phyloP scores from a whole-genome alignment of 2,888 invertebrate species.

The Eugnorisma glareosa region DNA sequence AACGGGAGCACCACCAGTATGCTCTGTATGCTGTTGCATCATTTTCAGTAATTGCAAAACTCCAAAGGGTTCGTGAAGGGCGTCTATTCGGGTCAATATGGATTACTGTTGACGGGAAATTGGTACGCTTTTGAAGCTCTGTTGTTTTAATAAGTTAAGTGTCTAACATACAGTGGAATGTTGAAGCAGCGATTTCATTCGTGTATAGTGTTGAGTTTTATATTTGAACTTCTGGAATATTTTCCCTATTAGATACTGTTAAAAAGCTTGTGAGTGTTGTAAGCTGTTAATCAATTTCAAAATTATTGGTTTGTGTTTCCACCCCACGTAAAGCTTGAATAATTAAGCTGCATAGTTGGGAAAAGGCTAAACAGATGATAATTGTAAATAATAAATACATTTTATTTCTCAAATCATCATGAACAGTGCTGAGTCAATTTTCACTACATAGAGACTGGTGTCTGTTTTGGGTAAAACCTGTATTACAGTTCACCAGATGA shows the following conservation, averaged over 20 bases:
- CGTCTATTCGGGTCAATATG: slow-evolving; percentile 50
- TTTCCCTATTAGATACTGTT: too few relatives aligned
- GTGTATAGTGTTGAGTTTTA: background rate
- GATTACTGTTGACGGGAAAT: slow-evolving; percentile 32
- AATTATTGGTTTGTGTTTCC: background rate
- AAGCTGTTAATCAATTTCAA: background rate
- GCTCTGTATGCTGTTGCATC: slow-evolving; percentile 43
- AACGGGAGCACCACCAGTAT: slow-evolving; percentile 31
- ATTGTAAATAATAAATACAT: too few relatives aligned
- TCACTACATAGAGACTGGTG: too few relatives aligned
- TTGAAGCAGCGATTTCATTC: background rate
- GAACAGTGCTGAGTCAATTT: too few relatives aligned
- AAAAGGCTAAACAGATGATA: too few relatives aligned
- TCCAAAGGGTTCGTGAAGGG: slow-evolving; percentile 54
- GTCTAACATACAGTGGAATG: background rate
- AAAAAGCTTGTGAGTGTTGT: background rate
- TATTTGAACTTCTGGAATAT: background rate
- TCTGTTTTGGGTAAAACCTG: too few relatives aligned
- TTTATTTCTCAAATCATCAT: too few relatives aligned
- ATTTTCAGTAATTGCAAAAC: slow-evolving; percentile 65
- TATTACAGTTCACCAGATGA: too few relatives aligned
- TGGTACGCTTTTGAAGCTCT: slow-evolving; percentile 26
- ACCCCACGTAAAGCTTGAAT: background rate
- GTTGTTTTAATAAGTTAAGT: slow-evolving; percentile 37
- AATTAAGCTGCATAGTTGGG: background rate